Evolutionary conservation across 1,140 invertebrate species (phyloP).

Genomic region (Hylaeus volcanicus): DNA sequence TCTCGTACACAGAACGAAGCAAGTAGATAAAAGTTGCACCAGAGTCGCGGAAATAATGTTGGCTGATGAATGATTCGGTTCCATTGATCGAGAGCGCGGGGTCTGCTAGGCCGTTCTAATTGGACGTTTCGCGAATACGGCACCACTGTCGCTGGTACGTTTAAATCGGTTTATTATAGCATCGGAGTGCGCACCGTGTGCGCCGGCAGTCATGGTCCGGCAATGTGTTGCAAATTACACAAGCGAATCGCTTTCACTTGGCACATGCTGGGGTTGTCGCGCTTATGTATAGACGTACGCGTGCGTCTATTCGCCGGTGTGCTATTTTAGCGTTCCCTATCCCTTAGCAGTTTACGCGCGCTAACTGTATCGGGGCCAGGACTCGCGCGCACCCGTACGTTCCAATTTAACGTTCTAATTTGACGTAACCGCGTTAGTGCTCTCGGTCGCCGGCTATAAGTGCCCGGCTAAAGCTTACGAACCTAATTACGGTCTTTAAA

Average conservation of each 20-base stretch:
- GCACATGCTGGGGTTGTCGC: constrained; percentile 15
- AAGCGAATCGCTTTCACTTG: constrained; percentile 61
- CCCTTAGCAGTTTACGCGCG: constrained; percentile 15
- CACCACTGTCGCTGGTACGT: not conserved
- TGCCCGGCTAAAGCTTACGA: not conserved
- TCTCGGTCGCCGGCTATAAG: constrained; percentile 4
- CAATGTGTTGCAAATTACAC: constrained; percentile 38
- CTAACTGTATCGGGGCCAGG: constrained; percentile 47
- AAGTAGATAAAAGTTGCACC: too few relatives aligned
- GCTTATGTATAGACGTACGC: constrained; percentile 5
- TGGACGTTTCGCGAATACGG: not conserved
- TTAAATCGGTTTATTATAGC: constrained; percentile 8
- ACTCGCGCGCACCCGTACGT: constrained; percentile 30
- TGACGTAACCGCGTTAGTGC: constrained; percentile 54
- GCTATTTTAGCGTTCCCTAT: constrained; percentile 33
- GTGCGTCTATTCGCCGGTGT: constrained; percentile 35
- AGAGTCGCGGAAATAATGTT: not conserved
- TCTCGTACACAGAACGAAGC: too few relatives aligned
- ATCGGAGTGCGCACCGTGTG: constrained; percentile 2
- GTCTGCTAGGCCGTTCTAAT: not conserved
- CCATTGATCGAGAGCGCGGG: not conserved
- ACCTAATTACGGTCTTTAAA: constrained; percentile 4
- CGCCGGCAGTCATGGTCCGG: not conserved
- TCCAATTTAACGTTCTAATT: constrained; percentile 62
- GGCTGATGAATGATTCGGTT: not conserved